Evolutionary conservation across 64 coral and sea anemone species (phyloP), one percentile per base, ranked within the genome.

Genomic region (Stylophora pistillata): DNA sequence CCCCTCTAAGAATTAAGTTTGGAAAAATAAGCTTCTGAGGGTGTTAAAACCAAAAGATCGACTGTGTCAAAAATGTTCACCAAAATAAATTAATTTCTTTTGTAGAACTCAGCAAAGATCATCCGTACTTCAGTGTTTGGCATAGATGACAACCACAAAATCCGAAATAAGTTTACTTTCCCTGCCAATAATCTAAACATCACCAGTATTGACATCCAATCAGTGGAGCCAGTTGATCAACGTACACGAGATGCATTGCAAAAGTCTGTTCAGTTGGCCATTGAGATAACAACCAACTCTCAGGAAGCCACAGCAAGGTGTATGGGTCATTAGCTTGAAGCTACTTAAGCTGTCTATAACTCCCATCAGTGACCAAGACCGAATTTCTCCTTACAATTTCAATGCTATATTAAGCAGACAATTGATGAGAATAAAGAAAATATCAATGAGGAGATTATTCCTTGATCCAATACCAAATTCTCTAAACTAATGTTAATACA

Each of bases 231-330:
- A 71, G 97, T 99, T 2, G 97, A 99, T 32, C 97, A 99, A 66
- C 85, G 97, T 55, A 99, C 97, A 23, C 82, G 97, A 72, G 97
- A 99, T 71, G 94, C 97, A 20, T 81, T 99, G 26, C 94, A 95
- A 83, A 99, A 99, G 86, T 99, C 97, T 15, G 97, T 99, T 15
- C 97, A 99, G 77, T 85, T 99, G 41, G 97, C 97, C 14, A 99
- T 99, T 73, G 97, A 99, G 74, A 99, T 99, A 41, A 99, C 97
- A 28, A 99, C 97, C 55, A 99, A 99, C 78, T 99, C 97, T 34
- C 97, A 99, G 71, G 97, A 99, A 37, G 97, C 97, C 20, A 91
- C 97, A 78, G 97, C 97, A 53, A 95, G 97, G 97, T 98, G 28
- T 17, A 21, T n/a, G 10, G 18, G 32, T 16, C 15, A 28, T 47